Conservation (phyloP, 2,888 invertebrate genomes). For the Atherix ibis region DNA sequence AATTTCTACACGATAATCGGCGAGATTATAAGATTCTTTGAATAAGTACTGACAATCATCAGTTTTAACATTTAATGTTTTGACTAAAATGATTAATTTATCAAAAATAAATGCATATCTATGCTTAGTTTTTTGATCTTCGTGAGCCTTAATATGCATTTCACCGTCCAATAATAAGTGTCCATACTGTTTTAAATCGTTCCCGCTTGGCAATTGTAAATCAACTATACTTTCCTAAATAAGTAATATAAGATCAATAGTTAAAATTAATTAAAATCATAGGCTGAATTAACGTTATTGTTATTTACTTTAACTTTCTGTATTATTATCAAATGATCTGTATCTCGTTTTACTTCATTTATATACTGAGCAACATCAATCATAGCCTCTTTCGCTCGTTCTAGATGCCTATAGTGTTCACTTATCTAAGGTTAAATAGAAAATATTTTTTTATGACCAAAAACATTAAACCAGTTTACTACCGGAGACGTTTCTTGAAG, state of each 20-base stretch:
- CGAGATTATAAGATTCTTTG: slow-evolving; percentile 67
- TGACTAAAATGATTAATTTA: slow-evolving; percentile 65
- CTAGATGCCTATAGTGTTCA: slow-evolving; percentile 69
- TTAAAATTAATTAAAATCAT: background rate
- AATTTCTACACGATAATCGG: slow-evolving; percentile 78
- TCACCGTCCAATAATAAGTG: slow-evolving; percentile 87
- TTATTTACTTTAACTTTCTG: slow-evolving; percentile 66
- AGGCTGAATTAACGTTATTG: background rate
- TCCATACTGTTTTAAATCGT: slow-evolving; percentile 77
- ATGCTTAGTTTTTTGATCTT: slow-evolving; percentile 67
- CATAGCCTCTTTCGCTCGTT: slow-evolving; percentile 87
- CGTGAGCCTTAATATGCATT: slow-evolving; percentile 77
- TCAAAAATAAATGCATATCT: slow-evolving; percentile 96
- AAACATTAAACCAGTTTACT: slow-evolving; percentile 20
- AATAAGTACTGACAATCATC: slow-evolving; percentile 69
- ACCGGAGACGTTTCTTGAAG: slow-evolving; percentile 73
- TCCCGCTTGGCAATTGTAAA: slow-evolving; percentile 64
- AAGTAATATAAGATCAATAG: background rate
- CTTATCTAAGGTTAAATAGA: slow-evolving; percentile 39
- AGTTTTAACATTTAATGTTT: slow-evolving; percentile 27
- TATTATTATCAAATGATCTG: slow-evolving; percentile 80
- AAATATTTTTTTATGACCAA: slow-evolving; percentile 1
- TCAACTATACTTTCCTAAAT: slow-evolving; percentile 60
- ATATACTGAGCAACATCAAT: slow-evolving; percentile 92
- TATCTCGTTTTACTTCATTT: slow-evolving; percentile 94